Evolutionary conservation across 1,140 invertebrate genomes (phyloP), one percentile per base, ranked within the genome.

Genomic region (Cotesia typhae): DNA sequence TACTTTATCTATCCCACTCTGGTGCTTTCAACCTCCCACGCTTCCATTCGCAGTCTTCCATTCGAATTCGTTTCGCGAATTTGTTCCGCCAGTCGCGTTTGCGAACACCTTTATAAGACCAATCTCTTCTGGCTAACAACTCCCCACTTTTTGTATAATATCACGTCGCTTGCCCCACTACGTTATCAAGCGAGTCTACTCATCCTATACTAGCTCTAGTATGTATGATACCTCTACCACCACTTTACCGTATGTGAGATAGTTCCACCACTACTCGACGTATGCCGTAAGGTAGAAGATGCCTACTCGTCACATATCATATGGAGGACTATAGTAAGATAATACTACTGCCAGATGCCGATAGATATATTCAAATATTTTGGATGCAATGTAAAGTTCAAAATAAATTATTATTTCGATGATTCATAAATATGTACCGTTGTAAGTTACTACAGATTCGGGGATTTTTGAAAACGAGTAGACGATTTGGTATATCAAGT

Each of bases 1-100:
- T 75, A 70, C 71, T 75, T 75, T 70, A 68, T 57, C 66, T 41
- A 73, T 75, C 71, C 75, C 76, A 71, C 75, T 73, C 75, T 73
- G 75, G 47, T 53, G 51, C 3, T 35, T 20, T 6, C 17, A 52
- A 47, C 20, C 69, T 63, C 60, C 69, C 69, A 70, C 59, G 59
- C 69, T 5, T 6, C 28, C 28, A 28, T 28, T 28, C 28, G 47
- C 20, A 10, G 59, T 41, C 20, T 9, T 28, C 17, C 65, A 53
- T 71, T 65, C 60, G 47, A 36, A 53, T 71, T 65, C 60, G 47
- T 53, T 51, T 12, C 17, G 28, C 70, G 59, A 59, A n/a, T 28
- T 14, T 37, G 36, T 38, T 59, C 55, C 69, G 35, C 69, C 41
- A 70, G 69, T 68, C 28, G 51, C 57, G 3, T 51, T 9, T 41